phyloP scores from a whole-genome alignment of 1,140 invertebrate genomes.

The Drosophila fuyamai region DNA sequence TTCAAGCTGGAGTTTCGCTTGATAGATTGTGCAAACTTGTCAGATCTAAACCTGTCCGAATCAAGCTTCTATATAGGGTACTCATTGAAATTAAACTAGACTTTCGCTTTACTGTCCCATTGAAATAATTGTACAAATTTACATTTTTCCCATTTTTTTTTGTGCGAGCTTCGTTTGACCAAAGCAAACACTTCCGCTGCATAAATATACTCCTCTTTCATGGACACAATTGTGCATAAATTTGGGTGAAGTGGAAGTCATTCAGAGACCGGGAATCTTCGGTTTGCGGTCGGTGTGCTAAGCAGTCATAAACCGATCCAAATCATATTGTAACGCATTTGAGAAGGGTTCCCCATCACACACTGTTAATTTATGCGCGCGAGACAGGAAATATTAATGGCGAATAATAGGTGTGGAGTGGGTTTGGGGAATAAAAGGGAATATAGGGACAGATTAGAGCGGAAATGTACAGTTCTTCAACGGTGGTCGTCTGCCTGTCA shows the following conservation, averaged over 20 bases:
- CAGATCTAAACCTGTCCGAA: slow-evolving; percentile 1
- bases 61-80: slow-evolving; percentile 29
- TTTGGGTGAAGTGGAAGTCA: slow-evolving; percentile 28
- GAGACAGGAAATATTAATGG: slow-evolving; percentile 79
- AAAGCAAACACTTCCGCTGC: slow-evolving; percentile 57
- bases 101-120: slow-evolving; percentile 26
- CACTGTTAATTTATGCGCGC: slow-evolving; percentile 75
- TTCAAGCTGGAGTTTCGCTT: slow-evolving; percentile 13
- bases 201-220: slow-evolving; percentile 25
- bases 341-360: slow-evolving; percentile 62
- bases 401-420: slow-evolving; percentile 50
- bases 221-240: slow-evolving; percentile 23
- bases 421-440: not conserved
- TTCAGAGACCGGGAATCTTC: slow-evolving; percentile 19
- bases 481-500: slow-evolving; percentile 22
- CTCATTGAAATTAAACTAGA: slow-evolving; percentile 2
- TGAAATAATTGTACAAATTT: slow-evolving; percentile 51
- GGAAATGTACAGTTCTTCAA: slow-evolving; percentile 46
- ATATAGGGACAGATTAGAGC: slow-evolving; percentile 41
- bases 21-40: slow-evolving; percentile 3
- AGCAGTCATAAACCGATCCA: slow-evolving; percentile 61
- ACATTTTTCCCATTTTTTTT: slow-evolving; percentile 33
- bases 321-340: slow-evolving; percentile 52
- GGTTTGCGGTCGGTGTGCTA: slow-evolving; percentile 49
- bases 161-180: slow-evolving; percentile 22